Evolutionary conservation across 53 echinoderm and acorn worm genomes (phyloP), one percentile per base, ranked within the genome.

Genomic region (Temnopleurus reevesii): DNA sequence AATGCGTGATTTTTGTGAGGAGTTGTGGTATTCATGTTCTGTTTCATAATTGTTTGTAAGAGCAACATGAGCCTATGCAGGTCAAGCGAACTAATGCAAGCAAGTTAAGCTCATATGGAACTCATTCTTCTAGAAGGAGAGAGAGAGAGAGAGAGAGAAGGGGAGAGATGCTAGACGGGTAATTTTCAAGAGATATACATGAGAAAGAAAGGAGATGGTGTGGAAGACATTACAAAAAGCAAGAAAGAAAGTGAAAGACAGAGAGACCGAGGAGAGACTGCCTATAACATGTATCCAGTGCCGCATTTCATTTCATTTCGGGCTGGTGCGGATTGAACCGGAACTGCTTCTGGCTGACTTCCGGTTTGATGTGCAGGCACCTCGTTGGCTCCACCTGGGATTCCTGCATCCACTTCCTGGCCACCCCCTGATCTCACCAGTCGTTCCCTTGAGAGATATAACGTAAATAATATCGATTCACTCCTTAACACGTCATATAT

Each of bases 381-480:
- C 79, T 79, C 79, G 5, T 12, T 47, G 79, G 21, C 15, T 28
- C 46, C 79, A 79, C 23, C 79, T 79, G 79, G 79, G 47, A 79
- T 79, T 79, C 49, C 79, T 79, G 28, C 46, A 29, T 25, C 30
- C 12, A 47, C 79, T 79, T 79, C 79, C 79, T 15, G 79, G 45
- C 47, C 79, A 15, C 46, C 79, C 41, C 79, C 41, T 71, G 79
- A 79, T 79, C 79, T 71, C 23, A 4, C 65, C 30, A 49, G 15
- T 47, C 49, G 25, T 25, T 79, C 79, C 79, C 79, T 49, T 2
- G 79, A 79, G 79, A 79, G 27, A 79, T 26, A 79, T 79, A 23
- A 79, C 79, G 79, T 79, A 51, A 46, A 79, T 79, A n/a, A n/a
- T 79, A 79, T 79, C 79, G 79, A 79, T 79, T 29, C 46, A 45